Evolutionary conservation across 2,888 invertebrate genomes (phyloP).

Genomic region (Biston stratarius): DNA sequence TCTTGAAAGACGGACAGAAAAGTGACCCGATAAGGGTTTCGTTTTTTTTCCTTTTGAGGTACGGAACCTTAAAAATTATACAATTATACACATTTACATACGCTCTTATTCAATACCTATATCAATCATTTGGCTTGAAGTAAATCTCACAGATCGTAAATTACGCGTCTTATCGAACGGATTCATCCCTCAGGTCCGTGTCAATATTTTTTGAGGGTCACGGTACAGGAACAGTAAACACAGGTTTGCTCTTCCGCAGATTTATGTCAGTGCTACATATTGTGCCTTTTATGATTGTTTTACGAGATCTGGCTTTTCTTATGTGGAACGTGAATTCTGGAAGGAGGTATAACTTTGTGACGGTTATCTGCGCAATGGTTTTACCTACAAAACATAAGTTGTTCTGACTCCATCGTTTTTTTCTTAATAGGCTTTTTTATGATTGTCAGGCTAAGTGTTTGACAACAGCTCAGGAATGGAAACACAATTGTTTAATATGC

Average conservation of each 20-base stretch:
- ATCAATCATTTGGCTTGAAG: too few relatives aligned
- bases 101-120: too few relatives aligned
- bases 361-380: background rate
- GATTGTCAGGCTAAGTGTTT: too few relatives aligned
- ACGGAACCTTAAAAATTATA: too few relatives aligned
- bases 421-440: too few relatives aligned
- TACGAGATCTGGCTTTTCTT: constrained; percentile 14
- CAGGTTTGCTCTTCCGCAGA: constrained; percentile 22
- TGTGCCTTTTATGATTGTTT: constrained; percentile 28
- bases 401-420: too few relatives aligned
- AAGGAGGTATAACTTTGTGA: background rate
- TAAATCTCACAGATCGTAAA: background rate
- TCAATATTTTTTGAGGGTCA: constrained; percentile 27
- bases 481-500: too few relatives aligned
- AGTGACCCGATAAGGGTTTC: too few relatives aligned
- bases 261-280: constrained; percentile 16
- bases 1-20: too few relatives aligned
- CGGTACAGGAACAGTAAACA: constrained; percentile 4
- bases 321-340: background rate
- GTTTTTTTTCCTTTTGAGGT: too few relatives aligned
- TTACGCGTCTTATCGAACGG: background rate
- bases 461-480: too few relatives aligned
- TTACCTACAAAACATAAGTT: background rate
- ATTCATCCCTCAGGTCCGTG: constrained; percentile 14
- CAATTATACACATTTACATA: too few relatives aligned